These are phyloP conservation scores for Gobiocypris rarus DNA, from an alignment of 2,113 vertebrate species.

Conservation along the genomic window DNA sequence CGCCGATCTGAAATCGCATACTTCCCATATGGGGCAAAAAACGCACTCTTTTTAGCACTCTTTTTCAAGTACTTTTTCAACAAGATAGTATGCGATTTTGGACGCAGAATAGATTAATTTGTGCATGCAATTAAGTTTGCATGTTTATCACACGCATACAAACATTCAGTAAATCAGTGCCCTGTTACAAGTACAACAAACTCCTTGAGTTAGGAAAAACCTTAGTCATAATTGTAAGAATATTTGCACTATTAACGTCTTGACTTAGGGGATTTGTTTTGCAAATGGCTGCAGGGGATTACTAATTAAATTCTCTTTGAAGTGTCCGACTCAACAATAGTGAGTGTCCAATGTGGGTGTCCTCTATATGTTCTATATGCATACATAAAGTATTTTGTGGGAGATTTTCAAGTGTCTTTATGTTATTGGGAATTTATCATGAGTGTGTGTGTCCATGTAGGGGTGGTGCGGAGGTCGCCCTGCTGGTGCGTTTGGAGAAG, in stretches of 20 bases:
- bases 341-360: not conserved
- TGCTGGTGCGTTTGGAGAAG: conserved; percentile 76
- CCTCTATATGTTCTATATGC: not conserved
- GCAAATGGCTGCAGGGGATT: not conserved
- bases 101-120: no score
- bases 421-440: conserved; percentile 11
- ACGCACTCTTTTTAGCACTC: no score
- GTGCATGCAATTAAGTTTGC: no score
- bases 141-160: no score
- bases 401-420: not conserved
- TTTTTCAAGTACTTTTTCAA: no score
- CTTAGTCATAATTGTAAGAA: no score
- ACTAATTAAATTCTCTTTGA: not conserved
- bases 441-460: conserved; percentile 56
- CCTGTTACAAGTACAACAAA: not conserved
- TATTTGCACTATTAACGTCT: not conserved
- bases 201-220: not conserved
- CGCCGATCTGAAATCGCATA: no score
- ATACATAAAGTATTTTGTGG: not conserved
- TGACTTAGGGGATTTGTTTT: not conserved
- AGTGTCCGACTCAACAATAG: not conserved
- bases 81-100: no score
- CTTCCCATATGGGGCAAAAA: no score
- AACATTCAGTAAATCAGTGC: not conserved
- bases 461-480: conserved; percentile 73